Percentiles rank a stretch among this genome's conserved stretches.
Evolutionary conservation across 1,140 invertebrate genomes (phyloP).

Genomic region (Eubasilissa regina): DNA sequence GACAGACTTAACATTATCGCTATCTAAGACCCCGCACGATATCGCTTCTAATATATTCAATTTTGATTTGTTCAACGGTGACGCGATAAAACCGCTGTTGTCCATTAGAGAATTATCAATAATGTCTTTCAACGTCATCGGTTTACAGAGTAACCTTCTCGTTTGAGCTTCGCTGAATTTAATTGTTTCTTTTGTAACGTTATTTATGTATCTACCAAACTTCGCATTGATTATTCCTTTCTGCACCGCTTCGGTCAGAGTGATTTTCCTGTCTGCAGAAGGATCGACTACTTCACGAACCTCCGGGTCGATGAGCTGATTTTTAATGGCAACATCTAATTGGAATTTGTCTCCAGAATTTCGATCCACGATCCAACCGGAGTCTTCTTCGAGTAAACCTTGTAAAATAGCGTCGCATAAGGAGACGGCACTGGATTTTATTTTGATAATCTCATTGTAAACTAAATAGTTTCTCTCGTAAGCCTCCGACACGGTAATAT

Average conservation of each 20-base stretch:
- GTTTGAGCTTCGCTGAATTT: slow-evolving; percentile 85
- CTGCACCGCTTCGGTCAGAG: slow-evolving; percentile 84
- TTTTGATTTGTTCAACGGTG: slow-evolving; percentile 83
- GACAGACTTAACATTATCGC: slow-evolving; percentile 86
- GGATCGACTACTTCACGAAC: slow-evolving; percentile 87
- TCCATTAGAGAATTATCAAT: slow-evolving; percentile 87
- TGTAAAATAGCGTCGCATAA: slow-evolving; percentile 87
- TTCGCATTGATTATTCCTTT: slow-evolving; percentile 85
- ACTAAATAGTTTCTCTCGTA: slow-evolving; percentile 82
- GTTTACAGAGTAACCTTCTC: slow-evolving; percentile 86
- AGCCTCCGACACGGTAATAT: slow-evolving; percentile 85
- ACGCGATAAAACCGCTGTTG: slow-evolving; percentile 83
- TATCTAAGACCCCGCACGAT: slow-evolving; percentile 87
- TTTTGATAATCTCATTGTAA: slow-evolving; percentile 81
- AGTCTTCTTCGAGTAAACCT: slow-evolving; percentile 82
- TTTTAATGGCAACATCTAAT: slow-evolving; percentile 85
- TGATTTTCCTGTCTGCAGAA: slow-evolving; percentile 84
- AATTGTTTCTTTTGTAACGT: slow-evolving; percentile 81
- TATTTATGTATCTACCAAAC: slow-evolving; percentile 85
- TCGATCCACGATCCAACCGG: slow-evolving; percentile 86
- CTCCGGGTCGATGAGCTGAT: slow-evolving; percentile 83
- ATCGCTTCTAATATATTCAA: slow-evolving; percentile 89
- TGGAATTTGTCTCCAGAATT: slow-evolving; percentile 86
- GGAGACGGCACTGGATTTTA: slow-evolving; percentile 82
- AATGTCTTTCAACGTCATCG: slow-evolving; percentile 91